Conservation (phyloP, 2,113 vertebrate species). For the Apodemus sylvaticus region DNA sequence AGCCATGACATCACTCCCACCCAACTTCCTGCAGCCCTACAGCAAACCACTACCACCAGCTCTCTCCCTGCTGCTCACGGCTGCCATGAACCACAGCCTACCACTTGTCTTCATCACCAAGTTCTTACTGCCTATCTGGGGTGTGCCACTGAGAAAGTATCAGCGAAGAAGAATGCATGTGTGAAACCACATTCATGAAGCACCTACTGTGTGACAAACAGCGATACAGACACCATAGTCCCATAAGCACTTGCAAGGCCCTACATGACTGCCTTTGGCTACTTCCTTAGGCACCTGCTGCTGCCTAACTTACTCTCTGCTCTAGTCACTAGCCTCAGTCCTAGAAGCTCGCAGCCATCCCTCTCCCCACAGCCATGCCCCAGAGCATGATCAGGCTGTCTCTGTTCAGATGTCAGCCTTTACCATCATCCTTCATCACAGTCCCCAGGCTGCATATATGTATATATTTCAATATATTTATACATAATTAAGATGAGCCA, state of each 20-base stretch:
- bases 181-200: fast-evolving
- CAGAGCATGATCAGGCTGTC: neutral
- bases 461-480: neutral
- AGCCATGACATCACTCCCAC: too few relatives aligned
- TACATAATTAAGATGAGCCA: neutral
- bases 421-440: neutral
- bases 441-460: neutral
- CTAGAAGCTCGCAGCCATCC: fast-evolving
- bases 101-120: fast-evolving
- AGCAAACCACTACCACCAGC: too few relatives aligned
- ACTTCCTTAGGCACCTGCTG: neutral
- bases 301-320: neutral
- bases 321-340: neutral
- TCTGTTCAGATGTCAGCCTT: neutral
- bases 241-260: neutral
- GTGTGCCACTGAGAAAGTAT: neutral
- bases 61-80: neutral
- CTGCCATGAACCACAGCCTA: neutral
- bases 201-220: neutral
- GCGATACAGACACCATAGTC: neutral
- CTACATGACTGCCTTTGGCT: fast-evolving
- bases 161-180: neutral
- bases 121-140: fast-evolving
- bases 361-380: neutral
- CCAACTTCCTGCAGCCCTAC: neutral